Evolutionary conservation across 1,140 invertebrate genomes (phyloP), one percentile per base, ranked within the genome.

Genomic region (Scaptomyza pallida): DNA sequence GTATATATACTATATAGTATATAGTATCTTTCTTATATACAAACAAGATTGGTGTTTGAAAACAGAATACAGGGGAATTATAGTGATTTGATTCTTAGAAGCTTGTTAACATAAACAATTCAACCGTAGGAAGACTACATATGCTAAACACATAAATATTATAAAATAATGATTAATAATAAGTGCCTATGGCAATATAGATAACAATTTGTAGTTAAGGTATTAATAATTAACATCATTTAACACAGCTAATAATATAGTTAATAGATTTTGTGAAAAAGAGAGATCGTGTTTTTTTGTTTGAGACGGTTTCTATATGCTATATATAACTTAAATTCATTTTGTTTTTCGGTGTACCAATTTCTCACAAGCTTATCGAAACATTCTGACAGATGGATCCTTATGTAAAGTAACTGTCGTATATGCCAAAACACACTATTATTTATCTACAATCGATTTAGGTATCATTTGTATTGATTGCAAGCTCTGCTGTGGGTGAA

Each of bases 321-420:
- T 62, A 48, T 50, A 47, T 65, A 56, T n/a, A 57, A 57, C 52
- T 62, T 65, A 71, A 71, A 65, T 71, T 65, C 52, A 65, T 65
- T 56, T n/a, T n/a, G n/a, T 65, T 37, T 30, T 37, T 71, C 68
- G 68, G 68, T 71, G 68, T 71, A 65, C 61, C 30, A 71, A 71
- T 71, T 71, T 41, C 2, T 43, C 51, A 33, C 26, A 15, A 37
- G 37, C 17, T 43, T 41, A 44, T 68, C 30, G n/a, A 50, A 52
- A 43, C 51, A 15, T 30, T 23, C 21, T 40, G 15, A n/a, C 15
- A 47, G 8, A 54, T 47, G 45, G 41, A 30, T 54, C 48, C 35
- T 41, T 44, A 45, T 19, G 59, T 82, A 81, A 81, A 81, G 78
- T 81, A 81, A 81, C 80, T 81, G 78, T 77, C 78, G 62, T 77